Evolutionary conservation across 1,140 invertebrate genomes (phyloP), one percentile per base, ranked within the genome.

Genomic region (Subanguina moxae): DNA sequence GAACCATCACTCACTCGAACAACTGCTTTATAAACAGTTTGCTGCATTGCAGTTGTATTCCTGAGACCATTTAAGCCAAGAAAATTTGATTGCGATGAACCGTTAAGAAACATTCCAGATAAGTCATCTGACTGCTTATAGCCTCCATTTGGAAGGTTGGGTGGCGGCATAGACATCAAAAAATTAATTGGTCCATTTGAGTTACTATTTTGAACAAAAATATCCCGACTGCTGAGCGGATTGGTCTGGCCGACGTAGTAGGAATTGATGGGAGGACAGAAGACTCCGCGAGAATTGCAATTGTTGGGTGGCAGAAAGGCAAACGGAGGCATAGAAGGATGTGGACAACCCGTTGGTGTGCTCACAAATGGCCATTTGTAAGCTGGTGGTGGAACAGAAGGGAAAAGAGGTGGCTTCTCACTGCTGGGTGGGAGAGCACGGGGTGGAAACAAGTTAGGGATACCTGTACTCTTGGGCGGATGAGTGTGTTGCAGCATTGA

Each of bases 1-100:
- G 63, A 59, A 17, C 68, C 76, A 38, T 75, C 73, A 1, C 62
- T 64, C 11, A 64, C 63, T 61, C 48, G 3, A 15, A 52, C 23
- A 3, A 52, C 48, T 21, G 23, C 23, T 52, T 52, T 52, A 15
- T 52, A 52, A n/a, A 28, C 58, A 3, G 27, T 57, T 23, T 57
- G 21, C 3, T 57, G 52, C 52, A 57, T 57, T 57, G 11, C 3
- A 57, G 11, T 11, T 38, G 32, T 38, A 38, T 11, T 38, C 11
- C 32, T 38, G 3, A 38, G 32, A 38, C 32, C 32, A 38, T 38
- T 38, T 11, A 38, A 5, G 11, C 32, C 32, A 38, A 3, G 3
- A 38, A 38, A 38, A 38, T 5, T 3, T 38, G 32, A 11, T 38
- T 38, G 32, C 3, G 3, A 38, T 3, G n/a, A n/a, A n/a, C n/a